phyloP scores from a whole-genome alignment of 2,888 invertebrate species.

The Bedellia somnulentella region DNA sequence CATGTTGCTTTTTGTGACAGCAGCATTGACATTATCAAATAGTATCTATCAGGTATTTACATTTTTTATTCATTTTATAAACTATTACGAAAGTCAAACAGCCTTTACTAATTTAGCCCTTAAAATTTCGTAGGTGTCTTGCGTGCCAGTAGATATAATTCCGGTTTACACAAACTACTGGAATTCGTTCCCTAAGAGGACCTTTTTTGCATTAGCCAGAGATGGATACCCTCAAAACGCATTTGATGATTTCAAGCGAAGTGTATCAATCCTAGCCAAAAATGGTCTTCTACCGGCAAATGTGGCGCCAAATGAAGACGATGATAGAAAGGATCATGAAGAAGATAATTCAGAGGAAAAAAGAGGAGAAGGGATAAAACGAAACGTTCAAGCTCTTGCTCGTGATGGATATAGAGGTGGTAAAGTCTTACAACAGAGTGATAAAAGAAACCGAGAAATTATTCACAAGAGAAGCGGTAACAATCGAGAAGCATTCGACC shows the following conservation, averaged over 20 bases:
- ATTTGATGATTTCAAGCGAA: conserved; percentile 63
- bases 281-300: conserved; percentile 72
- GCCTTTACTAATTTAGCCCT: no score
- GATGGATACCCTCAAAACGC: conserved; percentile 48
- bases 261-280: conserved; percentile 73
- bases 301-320: conserved; percentile 46
- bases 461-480: conserved; percentile 61
- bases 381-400: conserved; percentile 67
- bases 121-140: conserved; percentile 24
- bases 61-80: no score
- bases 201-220: conserved; percentile 64
- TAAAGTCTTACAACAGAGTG: conserved; percentile 45
- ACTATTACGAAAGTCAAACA: no score
- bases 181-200: conserved; percentile 58
- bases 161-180: conserved; percentile 30
- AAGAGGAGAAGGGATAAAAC: conserved; percentile 69
- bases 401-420: conserved; percentile 52
- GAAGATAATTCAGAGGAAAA: conserved; percentile 58
- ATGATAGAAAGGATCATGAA: conserved; percentile 48
- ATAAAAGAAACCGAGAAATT: conserved; percentile 61
- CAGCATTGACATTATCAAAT: no score
- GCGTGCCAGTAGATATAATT: conserved; percentile 28
- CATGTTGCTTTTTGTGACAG: no score
- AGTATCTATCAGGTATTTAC: no score
- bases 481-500: conserved; percentile 19